phyloP scores from a whole-genome alignment of 2,113 vertebrate species.

The Platichthys stellatus region DNA sequence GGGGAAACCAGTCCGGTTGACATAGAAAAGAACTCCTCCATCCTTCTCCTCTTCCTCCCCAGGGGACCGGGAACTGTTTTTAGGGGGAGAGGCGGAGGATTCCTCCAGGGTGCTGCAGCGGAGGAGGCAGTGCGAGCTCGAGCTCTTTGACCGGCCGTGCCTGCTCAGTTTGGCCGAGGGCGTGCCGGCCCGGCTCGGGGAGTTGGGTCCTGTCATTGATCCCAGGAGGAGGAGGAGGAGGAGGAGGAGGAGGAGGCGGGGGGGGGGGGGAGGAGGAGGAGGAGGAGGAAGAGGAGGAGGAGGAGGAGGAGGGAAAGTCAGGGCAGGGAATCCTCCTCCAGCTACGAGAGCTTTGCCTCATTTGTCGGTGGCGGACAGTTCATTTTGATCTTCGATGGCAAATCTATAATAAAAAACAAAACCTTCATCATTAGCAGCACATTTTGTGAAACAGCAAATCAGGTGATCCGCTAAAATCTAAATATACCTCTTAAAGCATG shows the following conservation, averaged over 20 bases:
- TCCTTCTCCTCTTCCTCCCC: slow-evolving; percentile 93
- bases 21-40: slow-evolving; percentile 90
- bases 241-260: slow-evolving; percentile 35
- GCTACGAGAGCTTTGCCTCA: slow-evolving; percentile 34
- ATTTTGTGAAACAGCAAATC: no score
- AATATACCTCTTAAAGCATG: no score
- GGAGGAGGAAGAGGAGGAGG: no score
- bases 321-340: slow-evolving; percentile 38
- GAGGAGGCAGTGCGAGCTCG: slow-evolving; percentile 79
- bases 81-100: slow-evolving; percentile 58
- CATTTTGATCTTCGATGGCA: slow-evolving; percentile 44
- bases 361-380: neutral
- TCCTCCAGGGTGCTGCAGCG: slow-evolving; percentile 64
- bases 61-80: slow-evolving; percentile 81
- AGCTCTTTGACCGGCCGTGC: slow-evolving; percentile 88
- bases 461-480: no score
- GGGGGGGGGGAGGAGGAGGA: no score
- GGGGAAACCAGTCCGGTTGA: slow-evolving; percentile 94
- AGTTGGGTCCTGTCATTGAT: slow-evolving; percentile 87
- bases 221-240: slow-evolving; percentile 25
- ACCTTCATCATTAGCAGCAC: neutral
- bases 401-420: slow-evolving; percentile 21
- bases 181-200: slow-evolving; percentile 74
- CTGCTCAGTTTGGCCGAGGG: slow-evolving; percentile 82
- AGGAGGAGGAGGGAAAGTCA: slow-evolving; percentile 31